phyloP scores from a whole-genome alignment of 2,888 invertebrate species.

The Cactoblastis cactorum region DNA sequence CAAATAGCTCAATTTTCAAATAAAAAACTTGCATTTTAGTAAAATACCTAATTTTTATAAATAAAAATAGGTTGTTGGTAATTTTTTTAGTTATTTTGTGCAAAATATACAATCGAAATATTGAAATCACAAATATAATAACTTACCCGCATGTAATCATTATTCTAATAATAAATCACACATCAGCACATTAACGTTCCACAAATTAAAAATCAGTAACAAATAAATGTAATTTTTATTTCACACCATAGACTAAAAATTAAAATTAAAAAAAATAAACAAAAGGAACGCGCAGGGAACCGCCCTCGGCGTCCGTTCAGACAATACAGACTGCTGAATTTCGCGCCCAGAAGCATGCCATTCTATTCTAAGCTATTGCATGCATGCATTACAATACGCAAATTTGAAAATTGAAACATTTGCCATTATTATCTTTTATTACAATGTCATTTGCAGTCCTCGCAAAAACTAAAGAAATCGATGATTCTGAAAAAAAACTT shows the following conservation, averaged over 20 bases:
- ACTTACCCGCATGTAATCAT: background rate
- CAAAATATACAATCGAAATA: too few species aligned
- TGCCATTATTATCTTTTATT: too few species aligned
- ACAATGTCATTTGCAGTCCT: too few species aligned
- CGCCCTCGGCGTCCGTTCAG: constrained; percentile 31
- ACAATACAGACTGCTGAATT: constrained; percentile 44
- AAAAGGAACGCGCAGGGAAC: constrained; percentile 37
- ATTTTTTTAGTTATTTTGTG: too few species aligned
- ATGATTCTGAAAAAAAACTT: too few species aligned
- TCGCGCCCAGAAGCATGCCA: constrained; percentile 33
- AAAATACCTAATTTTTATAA: too few species aligned
- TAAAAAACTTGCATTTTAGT: too few species aligned
- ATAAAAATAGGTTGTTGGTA: background rate
- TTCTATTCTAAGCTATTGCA: constrained; percentile 41
- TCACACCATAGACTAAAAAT: background rate
- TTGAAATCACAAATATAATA: background rate
- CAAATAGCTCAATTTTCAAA: too few species aligned
- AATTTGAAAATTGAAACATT: background rate
- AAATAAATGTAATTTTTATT: background rate
- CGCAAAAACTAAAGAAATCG: too few species aligned
- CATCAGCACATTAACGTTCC: background rate
- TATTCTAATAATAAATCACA: background rate
- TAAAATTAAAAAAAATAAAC: background rate
- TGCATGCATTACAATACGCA: constrained; percentile 22
- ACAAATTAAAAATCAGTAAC: background rate